Evolutionary conservation across 2,888 invertebrate genomes (phyloP).

Genomic region (Eubasilissa splendida): DNA sequence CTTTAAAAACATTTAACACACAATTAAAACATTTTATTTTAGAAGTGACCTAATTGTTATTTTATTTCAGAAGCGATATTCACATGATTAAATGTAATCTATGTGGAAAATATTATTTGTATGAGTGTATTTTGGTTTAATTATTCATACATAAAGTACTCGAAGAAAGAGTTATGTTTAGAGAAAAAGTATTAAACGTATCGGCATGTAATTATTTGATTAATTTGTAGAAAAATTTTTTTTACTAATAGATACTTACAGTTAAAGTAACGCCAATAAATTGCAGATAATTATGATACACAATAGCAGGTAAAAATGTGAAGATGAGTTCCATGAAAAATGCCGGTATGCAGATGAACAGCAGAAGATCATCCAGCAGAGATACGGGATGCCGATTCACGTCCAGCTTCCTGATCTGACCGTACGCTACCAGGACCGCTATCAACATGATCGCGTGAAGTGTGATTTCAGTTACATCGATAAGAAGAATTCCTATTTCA

Average conservation of each 20-base stretch:
- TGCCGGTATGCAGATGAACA: conserved; percentile 81
- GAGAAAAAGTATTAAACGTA: too few species aligned
- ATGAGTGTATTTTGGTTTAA: too few species aligned
- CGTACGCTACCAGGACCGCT: conserved; percentile 74
- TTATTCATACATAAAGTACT: too few species aligned
- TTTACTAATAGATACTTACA: conserved; percentile 65
- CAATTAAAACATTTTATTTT: too few species aligned
- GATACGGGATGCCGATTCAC: conserved; percentile 77
- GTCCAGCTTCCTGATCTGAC: conserved; percentile 77
- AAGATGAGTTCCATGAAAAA: conserved; percentile 81
- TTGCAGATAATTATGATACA: conserved; percentile 69
- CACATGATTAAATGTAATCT: too few species aligned
- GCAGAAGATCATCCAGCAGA: conserved; percentile 78
- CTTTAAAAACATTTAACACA: too few species aligned
- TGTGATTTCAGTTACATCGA: conserved; percentile 70
- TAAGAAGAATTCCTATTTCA: conserved; percentile 70
- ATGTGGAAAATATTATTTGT: too few species aligned
- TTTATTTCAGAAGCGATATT: too few species aligned
- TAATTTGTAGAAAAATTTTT: too few species aligned
- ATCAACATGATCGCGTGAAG: conserved; percentile 75
- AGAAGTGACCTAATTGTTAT: too few species aligned
- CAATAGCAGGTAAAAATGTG: conserved; percentile 78
- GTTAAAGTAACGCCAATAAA: conserved; percentile 72
- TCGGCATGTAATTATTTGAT: too few species aligned
- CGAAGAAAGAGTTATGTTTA: too few species aligned